Percentiles rank a stretch among this genome's conserved stretches.
Evolutionary conservation across 2,113 vertebrate genomes (phyloP).

Genomic region (Antechinus stuartii): DNA sequence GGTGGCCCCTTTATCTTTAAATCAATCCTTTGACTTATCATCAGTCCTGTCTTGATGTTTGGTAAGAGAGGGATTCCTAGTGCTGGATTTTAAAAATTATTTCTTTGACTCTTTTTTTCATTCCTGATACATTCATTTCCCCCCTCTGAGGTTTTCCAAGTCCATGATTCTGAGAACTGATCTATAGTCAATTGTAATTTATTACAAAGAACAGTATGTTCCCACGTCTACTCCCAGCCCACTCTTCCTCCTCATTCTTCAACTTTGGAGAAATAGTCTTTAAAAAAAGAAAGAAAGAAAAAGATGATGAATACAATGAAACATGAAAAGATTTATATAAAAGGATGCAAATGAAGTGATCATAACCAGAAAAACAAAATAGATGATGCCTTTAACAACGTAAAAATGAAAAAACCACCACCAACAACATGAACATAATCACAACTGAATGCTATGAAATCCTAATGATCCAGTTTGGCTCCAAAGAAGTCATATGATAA

Average conservation of each 20-base stretch:
- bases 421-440: not conserved
- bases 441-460: not conserved
- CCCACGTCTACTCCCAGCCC: not conserved
- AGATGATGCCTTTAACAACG: not conserved
- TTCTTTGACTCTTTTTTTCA: conserved; percentile 85
- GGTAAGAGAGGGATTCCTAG: conserved; percentile 96
- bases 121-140: conserved; percentile 82
- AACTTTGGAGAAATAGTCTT: not conserved
- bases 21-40: conserved; percentile 94
- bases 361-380: not conserved
- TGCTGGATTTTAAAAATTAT: conserved; percentile 82
- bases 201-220: conserved; percentile 78
- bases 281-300: not conserved
- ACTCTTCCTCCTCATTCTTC: not conserved
- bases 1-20: conserved; percentile 90
- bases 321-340: not conserved
- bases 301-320: not conserved
- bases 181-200: conserved; percentile 78
- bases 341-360: not conserved
- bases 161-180: conserved; percentile 74
- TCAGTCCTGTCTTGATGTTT: conserved; percentile 95
- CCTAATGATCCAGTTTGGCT: not conserved
- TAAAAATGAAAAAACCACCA: not conserved
- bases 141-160: conserved; percentile 79
- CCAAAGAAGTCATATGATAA: not conserved